Evolutionary conservation across 2,113 vertebrate genomes (phyloP).

Genomic region (Chaetura pelagica): DNA sequence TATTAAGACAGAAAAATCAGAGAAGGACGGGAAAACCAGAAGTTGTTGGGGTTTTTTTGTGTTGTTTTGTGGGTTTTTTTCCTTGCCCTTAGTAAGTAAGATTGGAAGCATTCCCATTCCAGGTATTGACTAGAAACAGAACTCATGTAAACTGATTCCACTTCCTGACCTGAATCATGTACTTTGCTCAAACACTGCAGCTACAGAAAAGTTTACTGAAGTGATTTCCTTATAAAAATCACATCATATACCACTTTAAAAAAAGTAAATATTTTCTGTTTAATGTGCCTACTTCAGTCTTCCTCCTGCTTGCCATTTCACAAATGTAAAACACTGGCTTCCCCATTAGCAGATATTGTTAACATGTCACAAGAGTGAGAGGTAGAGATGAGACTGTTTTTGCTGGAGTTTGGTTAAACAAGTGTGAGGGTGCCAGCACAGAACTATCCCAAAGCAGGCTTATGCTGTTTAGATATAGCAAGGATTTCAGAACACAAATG

Average conservation of each 20-base stretch:
- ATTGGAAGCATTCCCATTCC: not conserved
- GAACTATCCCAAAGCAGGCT: not conserved
- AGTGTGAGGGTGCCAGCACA: not conserved
- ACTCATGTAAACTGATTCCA: not conserved
- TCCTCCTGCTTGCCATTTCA: not conserved
- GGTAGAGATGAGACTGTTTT: not conserved
- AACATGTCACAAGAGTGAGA: not conserved
- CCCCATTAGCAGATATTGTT: not conserved
- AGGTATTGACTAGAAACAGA: not conserved
- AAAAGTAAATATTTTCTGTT: rapidly evolving
- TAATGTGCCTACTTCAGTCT: not conserved
- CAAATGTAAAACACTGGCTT: not conserved
- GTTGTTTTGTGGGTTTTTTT: not conserved
- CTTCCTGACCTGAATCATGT: not conserved
- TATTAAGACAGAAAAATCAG: not conserved
- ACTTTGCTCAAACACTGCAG: not conserved
- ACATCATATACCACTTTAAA: not conserved
- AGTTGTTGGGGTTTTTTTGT: not conserved
- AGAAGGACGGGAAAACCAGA: not conserved
- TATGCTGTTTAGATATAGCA: not conserved
- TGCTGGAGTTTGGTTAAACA: not conserved
- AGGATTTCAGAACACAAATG: not conserved
- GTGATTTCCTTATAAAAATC: not conserved
- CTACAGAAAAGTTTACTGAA: not conserved
- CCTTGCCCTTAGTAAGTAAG: not conserved